phyloP scores from a whole-genome alignment of 2,113 vertebrate genomes.

The Phylloscopus whistleri region DNA sequence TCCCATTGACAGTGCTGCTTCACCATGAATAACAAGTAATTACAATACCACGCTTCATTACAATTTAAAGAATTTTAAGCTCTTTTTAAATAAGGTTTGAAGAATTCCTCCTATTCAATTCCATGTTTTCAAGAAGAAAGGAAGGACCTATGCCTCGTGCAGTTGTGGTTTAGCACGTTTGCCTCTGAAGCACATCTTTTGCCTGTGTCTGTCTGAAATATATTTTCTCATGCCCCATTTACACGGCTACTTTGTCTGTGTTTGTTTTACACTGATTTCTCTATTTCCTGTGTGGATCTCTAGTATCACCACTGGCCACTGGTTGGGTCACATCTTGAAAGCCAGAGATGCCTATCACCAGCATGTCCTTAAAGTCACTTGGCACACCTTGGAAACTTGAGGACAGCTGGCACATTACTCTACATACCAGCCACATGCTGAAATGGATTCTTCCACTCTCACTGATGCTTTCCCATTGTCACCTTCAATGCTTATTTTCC shows the following conservation, averaged over 20 bases:
- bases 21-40: not conserved
- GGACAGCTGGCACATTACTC: not conserved
- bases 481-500: conserved; percentile 7
- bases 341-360: not conserved
- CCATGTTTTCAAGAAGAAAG: not conserved
- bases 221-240: not conserved
- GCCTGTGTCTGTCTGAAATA: not conserved
- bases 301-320: not conserved
- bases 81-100: not conserved
- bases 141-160: not conserved
- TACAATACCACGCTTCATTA: not conserved
- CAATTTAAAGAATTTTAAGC: not conserved
- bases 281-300: not conserved
- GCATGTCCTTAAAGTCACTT: not conserved
- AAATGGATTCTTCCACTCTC: not conserved
- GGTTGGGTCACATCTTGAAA: not conserved
- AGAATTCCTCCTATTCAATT: not conserved
- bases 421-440: not conserved
- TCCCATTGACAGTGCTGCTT: not conserved
- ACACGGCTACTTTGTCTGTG: not conserved
- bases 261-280: not conserved
- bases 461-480: not conserved
- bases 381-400: not conserved
- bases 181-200: not conserved
- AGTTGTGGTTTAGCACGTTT: not conserved